Evolutionary conservation across 2,113 vertebrate species (phyloP), one percentile per base, ranked within the genome.

Genomic region (Mola mola): DNA sequence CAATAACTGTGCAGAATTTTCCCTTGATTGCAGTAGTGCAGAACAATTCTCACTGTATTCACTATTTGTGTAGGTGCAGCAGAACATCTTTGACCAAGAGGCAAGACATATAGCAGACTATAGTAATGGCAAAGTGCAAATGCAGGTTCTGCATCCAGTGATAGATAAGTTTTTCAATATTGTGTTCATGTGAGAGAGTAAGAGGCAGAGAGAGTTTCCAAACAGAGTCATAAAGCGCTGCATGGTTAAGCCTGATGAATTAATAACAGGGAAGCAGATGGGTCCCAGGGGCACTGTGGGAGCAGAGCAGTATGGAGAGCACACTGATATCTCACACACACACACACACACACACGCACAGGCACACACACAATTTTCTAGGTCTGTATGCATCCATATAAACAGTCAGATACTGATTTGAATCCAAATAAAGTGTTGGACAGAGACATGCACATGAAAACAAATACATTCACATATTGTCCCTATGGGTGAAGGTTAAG

Each of bases 161-260:
- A 85, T 67, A 5, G 71, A 84, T 82, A 83, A 78, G 79, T 87
- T 85, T 82, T 78, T 74, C 72, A 43, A 78, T 79, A 66, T 42
- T 0, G 7, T 58, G 75, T 53, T 59, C 47, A 50, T 52, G 57
- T 36, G 58, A 71, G 53, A 47, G 44, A 50, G 19, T 58, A 66
- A 46, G 43, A 40, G 47, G 22, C 33, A 8, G 65, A 20, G 56
- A 33, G 25, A n/a, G 29, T 51, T 83, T 84, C 85, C 89, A 90
- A 91, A 92, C 88, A 91, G 89, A 90, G 90, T 87, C 87, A 90
- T 92, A 91, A 91, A 90, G 87, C 53, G 86, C 84, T 87, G 89
- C 90, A 88, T 90, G 87, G 90, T 92, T 92, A 92, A 90, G 89
- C 87, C 89, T 91, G 88, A 91, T 91, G 89, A 91, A 92, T 91